These are phyloP conservation scores for Limenitis arthemis DNA, from an alignment of 2,888 invertebrate genomes.

Conservation along the genomic window DNA sequence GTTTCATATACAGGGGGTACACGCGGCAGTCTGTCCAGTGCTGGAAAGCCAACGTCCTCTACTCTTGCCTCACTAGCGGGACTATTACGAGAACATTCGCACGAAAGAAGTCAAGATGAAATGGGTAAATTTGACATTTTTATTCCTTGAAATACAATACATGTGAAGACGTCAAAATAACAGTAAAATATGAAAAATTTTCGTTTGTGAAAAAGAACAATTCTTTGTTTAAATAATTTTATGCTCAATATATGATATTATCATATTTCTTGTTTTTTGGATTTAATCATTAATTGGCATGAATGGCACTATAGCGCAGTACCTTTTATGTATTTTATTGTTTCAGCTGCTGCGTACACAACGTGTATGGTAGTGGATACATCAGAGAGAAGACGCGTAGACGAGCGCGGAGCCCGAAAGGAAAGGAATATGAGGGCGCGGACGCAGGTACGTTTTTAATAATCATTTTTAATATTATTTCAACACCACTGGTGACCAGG, in stretches of 20 bases:
- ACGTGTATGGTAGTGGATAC: constrained; percentile 4
- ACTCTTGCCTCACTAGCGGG: constrained; percentile 86
- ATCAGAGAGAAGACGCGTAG: constrained; percentile 19
- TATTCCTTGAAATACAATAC: too few species aligned
- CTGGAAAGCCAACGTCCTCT: constrained; percentile 90
- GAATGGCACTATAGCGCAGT: too few species aligned
- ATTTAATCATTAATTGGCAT: too few species aligned
- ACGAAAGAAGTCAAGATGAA: constrained; percentile 43
- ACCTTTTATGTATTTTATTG: not conserved
- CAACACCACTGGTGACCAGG: too few species aligned
- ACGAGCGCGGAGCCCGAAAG: constrained; percentile 31
- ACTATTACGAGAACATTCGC: constrained; percentile 71
- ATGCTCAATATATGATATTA: too few species aligned
- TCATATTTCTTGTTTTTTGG: too few species aligned
- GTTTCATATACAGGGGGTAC: constrained; percentile 83
- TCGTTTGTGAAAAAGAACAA: too few species aligned
- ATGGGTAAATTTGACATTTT: constrained; percentile 29
- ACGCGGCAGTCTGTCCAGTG: constrained; percentile 85
- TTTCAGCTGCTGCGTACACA: constrained; percentile 1
- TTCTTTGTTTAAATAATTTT: too few species aligned
- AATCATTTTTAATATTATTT: too few species aligned
- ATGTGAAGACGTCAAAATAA: too few species aligned
- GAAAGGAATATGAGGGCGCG: constrained; percentile 35
- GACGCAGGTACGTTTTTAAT: constrained; percentile 24
- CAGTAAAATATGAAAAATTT: too few species aligned